A percentile compares a stretch with the other conserved stretches of the same genome.
Conservation (phyloP, 2,113 vertebrate species). For the Pantherophis guttatus region DNA sequence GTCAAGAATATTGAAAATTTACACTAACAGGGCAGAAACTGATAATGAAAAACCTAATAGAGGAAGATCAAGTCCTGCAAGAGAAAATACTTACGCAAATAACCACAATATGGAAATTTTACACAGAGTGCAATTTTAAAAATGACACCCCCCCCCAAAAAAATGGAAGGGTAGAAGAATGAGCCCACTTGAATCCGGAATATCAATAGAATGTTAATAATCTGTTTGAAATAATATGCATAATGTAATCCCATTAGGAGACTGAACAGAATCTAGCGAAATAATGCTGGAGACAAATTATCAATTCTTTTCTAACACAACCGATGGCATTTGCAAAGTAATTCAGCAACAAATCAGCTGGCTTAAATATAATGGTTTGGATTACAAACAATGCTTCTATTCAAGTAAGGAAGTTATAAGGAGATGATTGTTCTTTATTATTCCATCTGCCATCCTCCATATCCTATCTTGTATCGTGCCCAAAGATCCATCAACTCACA, state of each 20-base stretch:
- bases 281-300: background rate
- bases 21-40: background rate
- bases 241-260: background rate
- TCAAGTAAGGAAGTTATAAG: background rate
- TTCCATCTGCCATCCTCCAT: background rate
- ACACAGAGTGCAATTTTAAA: background rate
- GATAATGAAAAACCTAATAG: slow-evolving; percentile 28
- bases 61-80: slow-evolving; percentile 9
- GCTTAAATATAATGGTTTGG: background rate
- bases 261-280: background rate
- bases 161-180: background rate
- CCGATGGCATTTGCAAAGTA: background rate
- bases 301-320: background rate
- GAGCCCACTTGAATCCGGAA: background rate
- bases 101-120: background rate
- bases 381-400: background rate
- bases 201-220: slow-evolving; percentile 5
- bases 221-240: slow-evolving; percentile 44
- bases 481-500: background rate
- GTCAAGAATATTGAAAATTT: slow-evolving; percentile 45
- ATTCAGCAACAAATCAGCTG: no score
- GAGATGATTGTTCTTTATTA: background rate
- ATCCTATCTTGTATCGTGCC: background rate
- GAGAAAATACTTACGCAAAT: slow-evolving; percentile 5
- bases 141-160: background rate